Base-by-base conservation (phyloP, 2,113 vertebrate genomes). In the Empidonax alnorum region DNA sequence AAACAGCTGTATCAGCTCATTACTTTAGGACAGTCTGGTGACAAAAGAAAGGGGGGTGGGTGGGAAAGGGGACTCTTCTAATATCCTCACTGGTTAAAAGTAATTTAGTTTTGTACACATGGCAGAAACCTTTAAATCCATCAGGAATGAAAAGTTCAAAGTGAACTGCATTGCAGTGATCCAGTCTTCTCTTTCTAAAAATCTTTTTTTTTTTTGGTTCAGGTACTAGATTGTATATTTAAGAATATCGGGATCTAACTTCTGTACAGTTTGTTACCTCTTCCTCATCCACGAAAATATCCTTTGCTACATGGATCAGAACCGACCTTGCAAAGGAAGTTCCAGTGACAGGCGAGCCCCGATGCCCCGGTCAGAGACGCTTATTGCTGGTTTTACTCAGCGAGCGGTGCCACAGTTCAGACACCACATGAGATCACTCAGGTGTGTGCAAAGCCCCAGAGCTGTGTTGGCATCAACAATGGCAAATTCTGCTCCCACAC, bases 161-260 rank as follows among this genome's bases (percentile, higher is more conserved):
- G 97, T 98, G 98, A 98, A 98, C 97, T 98, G 97, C 98, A 98
- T 87, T 97, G 98, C 97, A 98, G 97, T 95, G 95, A 98, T 98
- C 98, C 98, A 98, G 98, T 98, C 98, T 98, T 91, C 94, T 95
- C 90, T 95, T 55, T 72, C 88, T 25, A 89, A 83, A 90, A 89
- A 72, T 47, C 7, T 55, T 58, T 37, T 90, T 98, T 96, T 95
- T 96, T 95, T 98, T 98, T 98, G 98, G 98, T 99, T 99, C 97
- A 98, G 97, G 98, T 95, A 98, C 96, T 98, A 97, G 98, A 98
- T 65, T 61, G 91, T 91, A 83, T 90, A 96, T 92, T 83, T 86
- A 65, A 94, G 89, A 95, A 96, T 92, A 97, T 82, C 94, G 79
- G 5, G 82, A 84, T 47, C 92, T 79, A 80, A 91, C 67, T 90